Evolutionary conservation across 2,888 invertebrate genomes (phyloP).

Genomic region (Panopea generosa): DNA sequence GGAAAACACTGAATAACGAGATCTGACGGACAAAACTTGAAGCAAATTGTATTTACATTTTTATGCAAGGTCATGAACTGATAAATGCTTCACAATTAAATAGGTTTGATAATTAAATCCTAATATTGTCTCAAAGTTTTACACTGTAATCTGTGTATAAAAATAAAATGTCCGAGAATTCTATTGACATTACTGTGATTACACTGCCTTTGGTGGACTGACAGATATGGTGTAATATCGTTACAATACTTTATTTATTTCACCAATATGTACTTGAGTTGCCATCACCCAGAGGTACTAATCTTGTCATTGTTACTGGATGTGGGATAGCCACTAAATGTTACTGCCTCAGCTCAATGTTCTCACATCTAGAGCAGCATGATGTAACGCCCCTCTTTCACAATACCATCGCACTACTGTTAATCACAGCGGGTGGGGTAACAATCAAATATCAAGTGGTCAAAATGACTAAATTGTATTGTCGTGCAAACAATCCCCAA

Average conservation of each 20-base stretch:
- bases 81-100: no score
- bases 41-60: no score
- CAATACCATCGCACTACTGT: constrained; percentile 5
- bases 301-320: not conserved
- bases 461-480: constrained; percentile 2
- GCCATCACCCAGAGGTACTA: not conserved
- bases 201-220: no score
- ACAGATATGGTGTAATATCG: no score
- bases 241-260: constrained; percentile 6
- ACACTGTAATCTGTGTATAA: no score
- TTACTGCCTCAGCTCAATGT: not conserved
- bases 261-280: constrained; percentile 9
- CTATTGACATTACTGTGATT: no score
- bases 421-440: constrained; percentile 3
- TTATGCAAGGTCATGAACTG: no score
- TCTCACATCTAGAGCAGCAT: constrained; percentile 7
- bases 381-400: not conserved
- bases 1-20: no score
- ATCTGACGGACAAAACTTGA: no score
- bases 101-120: no score
- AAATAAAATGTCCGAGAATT: no score
- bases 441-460: constrained; percentile 8
- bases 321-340: constrained; percentile 9
- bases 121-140: no score
- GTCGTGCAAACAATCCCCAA: not conserved